Conservation (phyloP, 1,140 invertebrate species). For the Eumaeus atala region DNA sequence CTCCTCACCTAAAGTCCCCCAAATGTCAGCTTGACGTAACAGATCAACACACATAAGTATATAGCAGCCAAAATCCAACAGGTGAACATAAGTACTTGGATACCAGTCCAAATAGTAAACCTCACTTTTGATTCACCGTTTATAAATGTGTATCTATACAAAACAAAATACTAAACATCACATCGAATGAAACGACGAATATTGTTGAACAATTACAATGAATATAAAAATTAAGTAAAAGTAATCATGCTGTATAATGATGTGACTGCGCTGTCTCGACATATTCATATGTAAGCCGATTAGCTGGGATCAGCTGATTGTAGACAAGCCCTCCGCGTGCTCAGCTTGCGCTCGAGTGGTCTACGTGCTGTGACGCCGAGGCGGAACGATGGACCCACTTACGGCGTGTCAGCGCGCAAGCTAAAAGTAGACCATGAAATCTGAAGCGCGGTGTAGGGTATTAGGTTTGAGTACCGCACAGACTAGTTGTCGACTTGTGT, state of each 20-base stretch:
- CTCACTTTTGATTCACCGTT: background rate
- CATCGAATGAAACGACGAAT: background rate
- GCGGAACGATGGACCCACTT: slow-evolving; percentile 21
- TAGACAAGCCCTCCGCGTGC: slow-evolving; percentile 21
- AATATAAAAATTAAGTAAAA: background rate
- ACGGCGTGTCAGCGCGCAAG: slow-evolving; percentile 1
- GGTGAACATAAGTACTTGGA: no score
- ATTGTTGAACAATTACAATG: slow-evolving; percentile 7
- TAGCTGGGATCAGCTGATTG: slow-evolving; percentile 23
- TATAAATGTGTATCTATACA: no score
- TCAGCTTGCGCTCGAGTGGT: slow-evolving; percentile 11
- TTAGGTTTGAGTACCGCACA: no score
- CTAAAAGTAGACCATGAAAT: no score
- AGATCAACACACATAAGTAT: no score
- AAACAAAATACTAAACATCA: slow-evolving; percentile 13
- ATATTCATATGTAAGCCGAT: slow-evolving; percentile 23
- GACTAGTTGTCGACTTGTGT: no score
- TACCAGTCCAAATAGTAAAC: no score
- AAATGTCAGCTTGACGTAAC: no score
- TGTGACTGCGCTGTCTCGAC: slow-evolving; percentile 10
- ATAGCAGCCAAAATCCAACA: no score
- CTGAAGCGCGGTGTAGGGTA: no score
- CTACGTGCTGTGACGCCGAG: slow-evolving; percentile 16
- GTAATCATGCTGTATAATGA: no score
- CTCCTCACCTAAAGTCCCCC: no score